These are phyloP conservation scores for Sylvietta virens DNA, from an alignment of 2,113 vertebrate genomes.

Conservation along the genomic window DNA sequence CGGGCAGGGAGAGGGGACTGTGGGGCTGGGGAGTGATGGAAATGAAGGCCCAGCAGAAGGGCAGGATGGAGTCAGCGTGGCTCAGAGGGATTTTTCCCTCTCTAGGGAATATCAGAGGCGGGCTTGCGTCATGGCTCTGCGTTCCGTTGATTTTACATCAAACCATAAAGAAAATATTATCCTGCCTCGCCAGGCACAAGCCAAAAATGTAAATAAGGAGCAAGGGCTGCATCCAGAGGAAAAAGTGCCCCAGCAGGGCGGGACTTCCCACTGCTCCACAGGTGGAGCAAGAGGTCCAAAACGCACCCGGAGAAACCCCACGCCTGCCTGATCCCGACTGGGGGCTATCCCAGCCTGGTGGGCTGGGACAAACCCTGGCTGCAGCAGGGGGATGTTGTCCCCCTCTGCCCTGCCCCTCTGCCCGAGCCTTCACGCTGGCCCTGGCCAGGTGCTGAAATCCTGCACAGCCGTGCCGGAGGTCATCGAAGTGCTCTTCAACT, in stretches of 20 bases:
- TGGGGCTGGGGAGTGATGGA: background rate
- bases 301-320: accelerated
- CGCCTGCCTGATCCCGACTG: accelerated
- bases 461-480: slow-evolving; percentile 45
- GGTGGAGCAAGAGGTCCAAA: background rate
- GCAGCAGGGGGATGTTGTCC: background rate
- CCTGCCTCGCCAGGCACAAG: background rate
- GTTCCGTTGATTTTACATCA: background rate
- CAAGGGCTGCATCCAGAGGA: background rate
- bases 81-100: background rate
- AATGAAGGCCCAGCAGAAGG: background rate
- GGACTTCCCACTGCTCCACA: background rate
- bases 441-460: slow-evolving; percentile 63
- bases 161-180: background rate
- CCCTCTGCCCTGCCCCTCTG: too few relatives aligned
- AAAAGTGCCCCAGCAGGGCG: background rate
- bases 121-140: background rate
- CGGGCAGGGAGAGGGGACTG: accelerated
- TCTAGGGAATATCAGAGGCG: background rate
- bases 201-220: background rate
- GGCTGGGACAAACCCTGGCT: background rate
- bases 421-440: accelerated
- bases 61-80: accelerated
- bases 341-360: background rate
- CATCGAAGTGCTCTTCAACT: slow-evolving; percentile 73